Conservation (phyloP, 1,140 invertebrate species). For the Trichonephila clavata region DNA sequence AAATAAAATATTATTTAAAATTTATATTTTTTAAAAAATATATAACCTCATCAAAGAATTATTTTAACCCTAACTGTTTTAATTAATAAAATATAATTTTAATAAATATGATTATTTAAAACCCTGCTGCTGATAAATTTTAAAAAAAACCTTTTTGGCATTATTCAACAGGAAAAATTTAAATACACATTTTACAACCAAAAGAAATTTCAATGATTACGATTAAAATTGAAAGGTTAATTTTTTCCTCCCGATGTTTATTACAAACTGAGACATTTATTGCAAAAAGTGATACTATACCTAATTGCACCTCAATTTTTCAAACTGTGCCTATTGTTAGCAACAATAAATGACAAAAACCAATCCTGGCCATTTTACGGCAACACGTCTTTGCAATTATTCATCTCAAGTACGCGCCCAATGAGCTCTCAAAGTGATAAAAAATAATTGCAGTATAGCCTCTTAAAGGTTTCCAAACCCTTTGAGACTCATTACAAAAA, state of each 20-base stretch:
- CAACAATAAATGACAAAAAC: background rate
- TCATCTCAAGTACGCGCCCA: background rate
- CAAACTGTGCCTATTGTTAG: background rate
- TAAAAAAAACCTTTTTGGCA: too few relatives aligned
- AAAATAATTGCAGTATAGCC: slow-evolving; percentile 30
- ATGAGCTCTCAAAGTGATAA: slow-evolving; percentile 20
- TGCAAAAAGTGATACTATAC: too few relatives aligned
- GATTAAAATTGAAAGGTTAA: background rate
- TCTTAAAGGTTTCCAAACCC: slow-evolving; percentile 28
- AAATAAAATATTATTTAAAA: too few relatives aligned
- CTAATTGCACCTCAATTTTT: background rate
- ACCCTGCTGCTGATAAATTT: too few relatives aligned
- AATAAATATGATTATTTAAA: too few relatives aligned
- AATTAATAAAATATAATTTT: too few relatives aligned
- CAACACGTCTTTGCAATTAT: slow-evolving; percentile 47
- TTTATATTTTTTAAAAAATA: too few relatives aligned
- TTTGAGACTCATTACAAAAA: slow-evolving; percentile 19
- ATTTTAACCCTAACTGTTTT: too few relatives aligned
- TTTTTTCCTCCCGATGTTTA: background rate
- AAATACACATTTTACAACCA: too few relatives aligned
- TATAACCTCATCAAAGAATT: too few relatives aligned
- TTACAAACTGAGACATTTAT: too few relatives aligned
- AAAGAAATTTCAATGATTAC: background rate
- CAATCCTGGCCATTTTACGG: background rate
- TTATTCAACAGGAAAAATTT: too few relatives aligned